These are phyloP conservation scores for Drosophila greeni DNA, from an alignment of 2,888 invertebrate genomes.

Conservation along the genomic window DNA sequence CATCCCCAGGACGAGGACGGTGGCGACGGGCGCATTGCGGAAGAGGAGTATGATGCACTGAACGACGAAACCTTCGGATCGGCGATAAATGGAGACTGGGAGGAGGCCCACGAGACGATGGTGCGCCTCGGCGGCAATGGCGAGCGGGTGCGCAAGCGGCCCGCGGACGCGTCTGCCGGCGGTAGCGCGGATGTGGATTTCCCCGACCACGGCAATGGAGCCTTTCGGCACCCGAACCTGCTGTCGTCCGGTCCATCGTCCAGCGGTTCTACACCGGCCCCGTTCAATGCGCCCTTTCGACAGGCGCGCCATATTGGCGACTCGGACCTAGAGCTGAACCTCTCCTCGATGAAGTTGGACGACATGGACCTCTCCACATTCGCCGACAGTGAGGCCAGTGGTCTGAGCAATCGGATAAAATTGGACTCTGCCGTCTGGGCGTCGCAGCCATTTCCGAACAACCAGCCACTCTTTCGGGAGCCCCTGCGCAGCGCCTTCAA, in stretches of 20 bases:
- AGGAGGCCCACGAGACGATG: slow-evolving; percentile 85
- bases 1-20: slow-evolving; percentile 75
- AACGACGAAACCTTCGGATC: slow-evolving; percentile 96
- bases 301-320: slow-evolving; percentile 66
- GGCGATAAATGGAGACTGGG: slow-evolving; percentile 87
- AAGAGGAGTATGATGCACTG: slow-evolving; percentile 93
- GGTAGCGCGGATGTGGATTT: slow-evolving; percentile 26
- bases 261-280: slow-evolving; percentile 36
- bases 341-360: slow-evolving; percentile 77
- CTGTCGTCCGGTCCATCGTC: slow-evolving; percentile 46
- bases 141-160: slow-evolving; percentile 50
- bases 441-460: slow-evolving; percentile 56
- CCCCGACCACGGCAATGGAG: slow-evolving; percentile 36
- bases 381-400: slow-evolving; percentile 71
- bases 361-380: slow-evolving; percentile 75
- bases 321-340: slow-evolving; percentile 77
- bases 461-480: slow-evolving; percentile 72
- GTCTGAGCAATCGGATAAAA: slow-evolving; percentile 60
- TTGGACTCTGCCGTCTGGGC: slow-evolving; percentile 80
- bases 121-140: slow-evolving; percentile 79
- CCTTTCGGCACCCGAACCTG: slow-evolving; percentile 37
- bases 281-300: slow-evolving; percentile 27
- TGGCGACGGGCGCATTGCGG: slow-evolving; percentile 82
- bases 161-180: slow-evolving; percentile 1
- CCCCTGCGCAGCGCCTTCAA: slow-evolving; percentile 72